Base-by-base conservation (phyloP, 2,113 vertebrate species). In the Myrmophylax atrothorax region DNA sequence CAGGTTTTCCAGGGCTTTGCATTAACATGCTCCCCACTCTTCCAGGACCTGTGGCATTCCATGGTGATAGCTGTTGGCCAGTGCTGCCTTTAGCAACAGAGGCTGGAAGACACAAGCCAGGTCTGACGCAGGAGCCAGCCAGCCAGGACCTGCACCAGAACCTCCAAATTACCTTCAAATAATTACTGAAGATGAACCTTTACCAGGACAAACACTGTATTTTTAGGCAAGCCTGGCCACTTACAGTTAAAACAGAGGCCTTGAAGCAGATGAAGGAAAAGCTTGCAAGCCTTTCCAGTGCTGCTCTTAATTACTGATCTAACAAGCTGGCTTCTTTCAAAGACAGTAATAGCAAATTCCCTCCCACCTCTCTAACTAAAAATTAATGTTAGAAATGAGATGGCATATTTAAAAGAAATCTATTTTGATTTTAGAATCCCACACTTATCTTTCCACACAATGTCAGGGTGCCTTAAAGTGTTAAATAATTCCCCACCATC, bases 401-500 rank as follows among this genome's bases (percentile, higher is more conserved):
- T 80, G 44, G 52, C 83, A 23, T 25, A 67, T 63, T 85, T 85
- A 87, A 94, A 93, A 91, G 80, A 89, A 95, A 93, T 75, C 49
- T 95, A 46, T 94, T 93, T 93, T 90, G 68, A 78, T 90, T 94
- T 96, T 90, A 90, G 68, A 91, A 93, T 93, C 67, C 82, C 63
- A 74, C 70, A 80, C 59, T 92, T 84, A 91, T 38, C 70, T 93
- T 93, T 93, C 74, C 35, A 85, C 47, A 70, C 11, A 44, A 7
- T 77, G 53, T 88, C 83, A 59, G 56, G 47, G 69, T 67, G 50
- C 67, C 67, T 88, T 79, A 77, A 94, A 93, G 24, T 66, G 42
- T 90, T 85, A 95, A 95, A 94, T 77, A 70, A 68, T 94, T 93
- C 75, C 84, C 75, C 72, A 76, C 74, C 62, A 89, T 72, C 47